Base-by-base conservation (phyloP, 2,113 vertebrate genomes). In the Ceuthmochares aereus region DNA sequence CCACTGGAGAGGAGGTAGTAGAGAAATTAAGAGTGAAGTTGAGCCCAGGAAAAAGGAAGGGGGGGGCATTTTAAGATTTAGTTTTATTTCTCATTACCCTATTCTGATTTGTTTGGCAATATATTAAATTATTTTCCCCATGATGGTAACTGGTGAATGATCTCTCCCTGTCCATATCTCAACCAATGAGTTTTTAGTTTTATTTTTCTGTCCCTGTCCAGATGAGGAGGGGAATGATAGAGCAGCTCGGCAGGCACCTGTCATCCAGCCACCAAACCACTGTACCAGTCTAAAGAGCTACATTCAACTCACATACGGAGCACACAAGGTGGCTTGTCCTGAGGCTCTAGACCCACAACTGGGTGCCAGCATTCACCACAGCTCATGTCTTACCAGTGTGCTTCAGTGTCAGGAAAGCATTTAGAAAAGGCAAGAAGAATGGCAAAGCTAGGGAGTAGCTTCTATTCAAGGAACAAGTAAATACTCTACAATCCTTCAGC, bases 121-220 rank as follows among this genome's bases (percentile, higher is more conserved):
- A 58, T 26, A 59, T 7, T 52, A 45, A 36, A 36, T 54, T 63
- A 45, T 32, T 45, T 54, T 63, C 30, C 67, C 16, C 32, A 52
- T 19, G 42, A 67, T 1, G 0, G 15, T 49, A 49, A 58, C 5
- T 51, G 14, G 3, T 25, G 9, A 67, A 9, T 16, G 23, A 67
- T 58, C 19, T 58, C 23, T 75, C 60, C 23, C 23, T 34, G 52
- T 30, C 36, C 25, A 29, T 34, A 42, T 25, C 19, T 42, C 2
- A 2, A 51, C 12, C 27, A 54, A 34, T 1, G 1, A 67, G 36
- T 21, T 21, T 73, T 51, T 30, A 0, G 0, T 34, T 5, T 1
- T 20, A 21, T 64, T 56, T 76, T 40, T 26, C 34, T 51, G 7
- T 8, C 29, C 30, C 45, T n/a, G 12, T 15, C 42, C 43, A 40